Conservation (phyloP, 2,113 vertebrate genomes). For the Albula glossodonta region DNA sequence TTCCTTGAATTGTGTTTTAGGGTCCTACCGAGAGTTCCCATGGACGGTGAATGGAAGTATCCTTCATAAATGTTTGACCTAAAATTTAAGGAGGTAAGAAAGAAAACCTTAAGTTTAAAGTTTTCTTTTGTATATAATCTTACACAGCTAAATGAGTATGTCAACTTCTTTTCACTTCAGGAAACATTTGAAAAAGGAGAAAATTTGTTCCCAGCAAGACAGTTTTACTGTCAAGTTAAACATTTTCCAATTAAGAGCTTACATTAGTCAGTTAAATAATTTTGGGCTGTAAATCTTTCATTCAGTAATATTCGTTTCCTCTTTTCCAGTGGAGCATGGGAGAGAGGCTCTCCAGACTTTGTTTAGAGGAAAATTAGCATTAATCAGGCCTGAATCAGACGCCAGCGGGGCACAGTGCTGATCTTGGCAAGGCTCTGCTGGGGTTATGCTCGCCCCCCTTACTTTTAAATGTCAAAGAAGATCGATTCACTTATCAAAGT, state of each 20-base stretch:
- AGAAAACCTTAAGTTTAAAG: neutral
- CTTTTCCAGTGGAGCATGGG: neutral
- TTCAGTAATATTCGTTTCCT: neutral
- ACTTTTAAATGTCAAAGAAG: slow-evolving; percentile 8
- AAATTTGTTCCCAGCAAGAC: neutral
- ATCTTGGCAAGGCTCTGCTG: neutral
- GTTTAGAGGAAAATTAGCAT: neutral
- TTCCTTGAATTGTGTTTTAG: slow-evolving; percentile 55
- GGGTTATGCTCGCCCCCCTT: neutral
- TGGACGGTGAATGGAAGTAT: neutral
- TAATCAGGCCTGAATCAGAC: neutral
- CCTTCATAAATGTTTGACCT: neutral
- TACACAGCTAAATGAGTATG: neutral
- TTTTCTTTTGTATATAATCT: neutral
- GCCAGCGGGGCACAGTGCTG: neutral
- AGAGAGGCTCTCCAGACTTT: neutral
- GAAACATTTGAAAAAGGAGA: neutral
- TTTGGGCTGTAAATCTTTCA: neutral
- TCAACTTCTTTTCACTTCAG: neutral
- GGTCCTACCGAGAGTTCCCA: neutral
- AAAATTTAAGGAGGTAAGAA: slow-evolving; percentile 14
- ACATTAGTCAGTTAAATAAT: neutral
- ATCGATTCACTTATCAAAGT: neutral
- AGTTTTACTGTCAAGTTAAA: neutral
- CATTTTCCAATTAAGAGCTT: neutral